Conservation (phyloP, 2,888 invertebrate species). For the Belgica antarctica region DNA sequence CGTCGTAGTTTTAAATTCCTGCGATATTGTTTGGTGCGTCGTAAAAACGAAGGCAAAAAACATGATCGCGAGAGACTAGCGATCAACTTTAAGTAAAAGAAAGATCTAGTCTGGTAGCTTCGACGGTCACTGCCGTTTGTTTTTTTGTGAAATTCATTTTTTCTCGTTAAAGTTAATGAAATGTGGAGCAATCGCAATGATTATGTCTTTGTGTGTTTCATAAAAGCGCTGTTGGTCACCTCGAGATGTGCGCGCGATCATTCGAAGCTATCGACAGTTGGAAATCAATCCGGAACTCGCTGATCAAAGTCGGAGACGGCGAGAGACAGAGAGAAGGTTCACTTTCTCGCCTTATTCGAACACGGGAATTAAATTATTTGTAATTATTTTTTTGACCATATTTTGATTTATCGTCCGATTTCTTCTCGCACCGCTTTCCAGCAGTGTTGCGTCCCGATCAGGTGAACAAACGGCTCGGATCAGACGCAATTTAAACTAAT, state of each 20-base stretch:
- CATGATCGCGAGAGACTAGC: neutral
- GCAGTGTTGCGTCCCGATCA: too few species aligned
- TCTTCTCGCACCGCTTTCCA: neutral
- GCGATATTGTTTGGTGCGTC: neutral
- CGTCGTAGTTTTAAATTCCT: neutral
- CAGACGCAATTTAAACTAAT: neutral
- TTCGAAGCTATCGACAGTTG: neutral
- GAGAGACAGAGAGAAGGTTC: neutral
- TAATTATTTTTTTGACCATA: conserved; percentile 35
- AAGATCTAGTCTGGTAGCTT: neutral
- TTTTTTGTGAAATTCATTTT: neutral
- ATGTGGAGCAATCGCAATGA: conserved; percentile 10
- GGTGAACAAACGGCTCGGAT: neutral
- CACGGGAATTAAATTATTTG: conserved; percentile 15
- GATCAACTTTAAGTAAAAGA: neutral
- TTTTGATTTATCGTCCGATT: neutral
- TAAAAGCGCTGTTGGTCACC: neutral
- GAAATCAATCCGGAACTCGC: conserved; percentile 20
- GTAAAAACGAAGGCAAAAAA: neutral
- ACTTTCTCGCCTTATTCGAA: conserved; percentile 37
- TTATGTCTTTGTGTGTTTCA: neutral
- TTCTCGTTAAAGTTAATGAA: neutral
- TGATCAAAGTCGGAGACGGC: neutral
- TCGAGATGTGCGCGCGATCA: neutral
- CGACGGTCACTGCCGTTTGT: too few species aligned